Evolutionary conservation across 1,140 invertebrate species (phyloP).

Genomic region (Drosophila grimshawi): DNA sequence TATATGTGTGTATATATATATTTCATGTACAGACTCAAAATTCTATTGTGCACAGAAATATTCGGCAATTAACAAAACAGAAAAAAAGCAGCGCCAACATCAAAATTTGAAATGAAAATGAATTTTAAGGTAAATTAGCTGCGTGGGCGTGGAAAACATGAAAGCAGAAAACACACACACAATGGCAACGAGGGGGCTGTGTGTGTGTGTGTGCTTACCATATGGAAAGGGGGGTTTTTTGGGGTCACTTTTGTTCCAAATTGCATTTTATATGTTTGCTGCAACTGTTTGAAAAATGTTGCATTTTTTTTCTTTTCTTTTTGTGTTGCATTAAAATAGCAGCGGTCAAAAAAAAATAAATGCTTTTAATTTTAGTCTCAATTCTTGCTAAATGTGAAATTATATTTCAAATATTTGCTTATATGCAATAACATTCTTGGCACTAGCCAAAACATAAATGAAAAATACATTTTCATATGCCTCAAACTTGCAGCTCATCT

Average conservation of each 20-base stretch:
- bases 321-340: constrained; percentile 49
- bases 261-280: constrained; percentile 66
- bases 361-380: constrained; percentile 18
- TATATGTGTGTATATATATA: constrained; percentile 5
- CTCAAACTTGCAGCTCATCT: background rate
- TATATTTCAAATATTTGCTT: constrained; percentile 10
- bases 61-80: constrained; percentile 42
- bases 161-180: constrained; percentile 20
- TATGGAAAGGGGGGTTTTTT: background rate
- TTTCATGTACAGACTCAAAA: constrained; percentile 46
- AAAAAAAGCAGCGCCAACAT: constrained; percentile 13
- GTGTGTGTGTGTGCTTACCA: too few species aligned
- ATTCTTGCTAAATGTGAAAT: background rate
- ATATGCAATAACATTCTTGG: constrained; percentile 4
- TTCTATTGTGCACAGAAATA: constrained; percentile 50
- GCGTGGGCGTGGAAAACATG: constrained; percentile 50
- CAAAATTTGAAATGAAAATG: constrained; percentile 55
- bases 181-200: background rate
- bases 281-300: constrained; percentile 29
- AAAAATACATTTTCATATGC: background rate
- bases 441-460: background rate
- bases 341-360: constrained; percentile 36
- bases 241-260: constrained; percentile 48
- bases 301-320: too few species aligned
- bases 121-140: constrained; percentile 78